Evolutionary conservation across 2,113 vertebrate genomes (phyloP).

Genomic region (Pachycephala philippinensis): DNA sequence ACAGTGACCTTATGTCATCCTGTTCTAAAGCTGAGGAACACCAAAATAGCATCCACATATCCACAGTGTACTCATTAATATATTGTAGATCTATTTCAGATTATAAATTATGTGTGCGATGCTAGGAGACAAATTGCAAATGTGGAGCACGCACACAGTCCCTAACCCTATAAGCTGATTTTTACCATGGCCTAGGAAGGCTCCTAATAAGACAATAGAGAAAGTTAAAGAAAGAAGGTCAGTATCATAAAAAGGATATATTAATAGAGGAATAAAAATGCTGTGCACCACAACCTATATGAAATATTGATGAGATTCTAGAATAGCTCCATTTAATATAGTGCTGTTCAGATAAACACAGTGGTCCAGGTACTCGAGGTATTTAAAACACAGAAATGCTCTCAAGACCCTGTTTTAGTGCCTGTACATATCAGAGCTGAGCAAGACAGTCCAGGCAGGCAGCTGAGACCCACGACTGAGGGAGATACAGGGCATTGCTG

Average conservation of each 20-base stretch:
- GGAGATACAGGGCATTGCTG: too few relatives aligned
- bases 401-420: neutral
- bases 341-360: neutral
- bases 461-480: neutral
- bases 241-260: neutral
- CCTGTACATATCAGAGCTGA: neutral
- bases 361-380: neutral
- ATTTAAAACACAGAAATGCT: neutral
- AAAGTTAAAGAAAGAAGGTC: neutral
- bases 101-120: neutral
- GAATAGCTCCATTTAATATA: neutral
- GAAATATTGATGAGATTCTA: neutral
- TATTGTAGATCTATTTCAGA: neutral
- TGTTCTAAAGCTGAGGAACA: neutral
- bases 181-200: neutral
- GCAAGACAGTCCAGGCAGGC: neutral
- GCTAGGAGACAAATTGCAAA: neutral
- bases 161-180: neutral
- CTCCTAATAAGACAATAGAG: neutral
- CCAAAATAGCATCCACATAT: neutral
- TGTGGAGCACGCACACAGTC: accelerated
- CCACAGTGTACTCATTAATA: neutral
- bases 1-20: neutral
- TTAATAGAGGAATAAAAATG: neutral
- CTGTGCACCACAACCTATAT: neutral